These are phyloP conservation scores for Pterostichus niger DNA, from an alignment of 2,888 invertebrate genomes.

Conservation along the genomic window DNA sequence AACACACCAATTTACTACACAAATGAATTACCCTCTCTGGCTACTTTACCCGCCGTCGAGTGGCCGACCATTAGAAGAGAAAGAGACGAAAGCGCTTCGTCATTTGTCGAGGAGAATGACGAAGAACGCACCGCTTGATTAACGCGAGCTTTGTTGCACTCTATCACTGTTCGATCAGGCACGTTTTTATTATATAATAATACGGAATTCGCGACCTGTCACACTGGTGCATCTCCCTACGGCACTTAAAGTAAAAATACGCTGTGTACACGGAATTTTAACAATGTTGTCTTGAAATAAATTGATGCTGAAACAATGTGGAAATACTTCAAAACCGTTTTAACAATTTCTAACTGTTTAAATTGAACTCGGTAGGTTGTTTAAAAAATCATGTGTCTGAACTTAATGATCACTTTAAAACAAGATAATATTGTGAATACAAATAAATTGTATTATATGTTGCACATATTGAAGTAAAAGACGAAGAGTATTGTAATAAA, in stretches of 20 bases:
- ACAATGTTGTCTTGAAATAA: conserved; percentile 8
- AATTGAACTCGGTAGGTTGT: too few relatives aligned
- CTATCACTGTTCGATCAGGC: conserved; percentile 31
- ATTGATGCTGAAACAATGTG: conserved; percentile 1
- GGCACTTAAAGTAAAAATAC: background rate
- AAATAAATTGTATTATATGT: too few relatives aligned
- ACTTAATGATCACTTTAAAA: too few relatives aligned
- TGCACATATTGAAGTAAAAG: too few relatives aligned
- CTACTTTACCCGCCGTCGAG: conserved; percentile 59
- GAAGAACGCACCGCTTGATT: background rate
- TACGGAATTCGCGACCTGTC: conserved; percentile 10
- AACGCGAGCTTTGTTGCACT: conserved; percentile 42
- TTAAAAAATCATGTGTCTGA: too few relatives aligned
- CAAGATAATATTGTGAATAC: too few relatives aligned
- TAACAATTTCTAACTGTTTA: too few relatives aligned
- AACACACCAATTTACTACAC: conserved; percentile 66
- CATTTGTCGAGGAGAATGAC: background rate
- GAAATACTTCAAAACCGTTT: background rate
- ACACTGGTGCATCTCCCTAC: background rate
- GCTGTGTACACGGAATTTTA: conserved; percentile 13
- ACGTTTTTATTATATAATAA: conserved; percentile 59
- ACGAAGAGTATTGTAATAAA: too few relatives aligned
- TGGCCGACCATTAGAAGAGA: conserved; percentile 56
- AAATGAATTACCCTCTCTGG: conserved; percentile 63
- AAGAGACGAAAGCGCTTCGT: conserved; percentile 48